Percentiles rank a stretch among this genome's conserved stretches.
phyloP scores from a whole-genome alignment of 2,888 invertebrate species.

The Tortrix viridana region DNA sequence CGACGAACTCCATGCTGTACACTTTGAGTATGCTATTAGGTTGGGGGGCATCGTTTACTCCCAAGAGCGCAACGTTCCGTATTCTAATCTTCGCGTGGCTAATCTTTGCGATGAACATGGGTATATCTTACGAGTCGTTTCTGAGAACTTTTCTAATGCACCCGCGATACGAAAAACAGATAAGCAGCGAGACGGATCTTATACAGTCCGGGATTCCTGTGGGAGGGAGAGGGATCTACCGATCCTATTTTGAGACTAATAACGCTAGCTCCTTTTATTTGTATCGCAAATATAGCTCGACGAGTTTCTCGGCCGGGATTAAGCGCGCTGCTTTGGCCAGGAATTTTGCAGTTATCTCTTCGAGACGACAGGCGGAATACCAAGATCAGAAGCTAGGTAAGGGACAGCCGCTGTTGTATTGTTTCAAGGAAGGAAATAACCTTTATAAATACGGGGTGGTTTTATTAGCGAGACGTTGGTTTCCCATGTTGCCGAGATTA shows the following conservation, averaged over 20 bases:
- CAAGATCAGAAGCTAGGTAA: slow-evolving; percentile 74
- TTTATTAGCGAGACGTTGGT: slow-evolving; percentile 74
- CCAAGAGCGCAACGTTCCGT: slow-evolving; percentile 70
- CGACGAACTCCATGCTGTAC: slow-evolving; percentile 74
- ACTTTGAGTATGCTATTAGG: slow-evolving; percentile 78
- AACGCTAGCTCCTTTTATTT: slow-evolving; percentile 78
- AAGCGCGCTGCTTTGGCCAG: slow-evolving; percentile 64
- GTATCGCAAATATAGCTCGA: slow-evolving; percentile 75
- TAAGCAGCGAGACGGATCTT: slow-evolving; percentile 73
- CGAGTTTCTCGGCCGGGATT: slow-evolving; percentile 71
- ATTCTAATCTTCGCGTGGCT: slow-evolving; percentile 77
- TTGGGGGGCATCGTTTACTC: slow-evolving; percentile 72
- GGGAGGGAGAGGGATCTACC: slow-evolving; percentile 79
- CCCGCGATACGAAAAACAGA: slow-evolving; percentile 80
- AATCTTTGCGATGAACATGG: slow-evolving; percentile 78
- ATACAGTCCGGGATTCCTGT: slow-evolving; percentile 71
- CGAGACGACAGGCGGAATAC: slow-evolving; percentile 75
- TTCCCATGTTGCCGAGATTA: slow-evolving; percentile 72
- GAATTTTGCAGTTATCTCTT: slow-evolving; percentile 76
- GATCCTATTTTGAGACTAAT: slow-evolving; percentile 78
- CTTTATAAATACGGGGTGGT: slow-evolving; percentile 81
- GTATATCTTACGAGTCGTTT: slow-evolving; percentile 79
- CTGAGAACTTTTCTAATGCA: slow-evolving; percentile 81
- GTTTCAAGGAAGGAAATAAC: slow-evolving; percentile 75
- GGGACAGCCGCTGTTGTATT: slow-evolving; percentile 72